Evolutionary conservation across 2,797 vertebrate genomes (phyloP).

Genomic region (Lagorchestes hirsutus): DNA sequence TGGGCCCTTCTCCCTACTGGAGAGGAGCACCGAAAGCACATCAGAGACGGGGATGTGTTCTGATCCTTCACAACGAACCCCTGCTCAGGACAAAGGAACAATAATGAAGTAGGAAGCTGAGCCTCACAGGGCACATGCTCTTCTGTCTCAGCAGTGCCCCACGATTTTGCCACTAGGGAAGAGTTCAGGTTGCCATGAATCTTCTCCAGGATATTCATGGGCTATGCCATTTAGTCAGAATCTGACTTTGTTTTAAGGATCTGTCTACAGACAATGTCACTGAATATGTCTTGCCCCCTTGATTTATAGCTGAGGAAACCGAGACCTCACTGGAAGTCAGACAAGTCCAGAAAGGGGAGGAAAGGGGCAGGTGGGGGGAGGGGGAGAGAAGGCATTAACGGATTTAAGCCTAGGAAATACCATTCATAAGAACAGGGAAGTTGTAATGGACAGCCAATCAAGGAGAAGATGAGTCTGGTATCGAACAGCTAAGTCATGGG

Average conservation of each 20-base stretch:
- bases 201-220: not conserved
- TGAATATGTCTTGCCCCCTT: not conserved
- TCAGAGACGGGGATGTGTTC: too few species aligned
- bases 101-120: not conserved
- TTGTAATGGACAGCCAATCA: not conserved
- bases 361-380: too few species aligned
- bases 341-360: too few species aligned
- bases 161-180: not conserved
- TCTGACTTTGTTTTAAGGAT: not conserved
- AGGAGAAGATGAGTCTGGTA: not conserved
- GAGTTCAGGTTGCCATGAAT: not conserved
- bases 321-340: not conserved
- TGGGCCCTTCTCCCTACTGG: not conserved
- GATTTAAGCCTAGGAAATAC: not conserved
- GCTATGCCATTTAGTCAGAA: not conserved
- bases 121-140: not conserved
- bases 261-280: not conserved
- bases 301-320: not conserved
- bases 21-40: not conserved
- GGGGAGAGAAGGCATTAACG: too few species aligned
- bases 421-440: not conserved
- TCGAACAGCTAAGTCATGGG: not conserved
- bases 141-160: not conserved
- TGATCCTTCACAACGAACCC: not conserved
- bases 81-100: not conserved